Percentiles rank a stretch among this genome's conserved stretches.
phyloP scores from a whole-genome alignment of 1,140 invertebrate genomes.

The Eupeodes corollae region DNA sequence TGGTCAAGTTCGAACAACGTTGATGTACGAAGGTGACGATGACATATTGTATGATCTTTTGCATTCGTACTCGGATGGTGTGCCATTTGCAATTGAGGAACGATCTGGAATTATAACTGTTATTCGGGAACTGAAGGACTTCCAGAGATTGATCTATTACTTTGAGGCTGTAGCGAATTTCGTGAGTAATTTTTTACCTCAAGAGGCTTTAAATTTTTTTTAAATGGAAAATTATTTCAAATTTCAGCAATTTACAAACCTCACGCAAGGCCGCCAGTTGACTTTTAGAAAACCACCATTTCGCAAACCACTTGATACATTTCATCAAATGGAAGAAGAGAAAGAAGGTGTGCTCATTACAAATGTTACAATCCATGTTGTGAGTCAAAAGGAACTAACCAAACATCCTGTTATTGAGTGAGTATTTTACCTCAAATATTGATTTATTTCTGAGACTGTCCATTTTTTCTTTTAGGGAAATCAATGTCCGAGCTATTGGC shows the following conservation, averaged over 20 bases:
- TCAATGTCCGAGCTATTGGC: conserved; percentile 50
- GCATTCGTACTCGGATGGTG: conserved; percentile 70
- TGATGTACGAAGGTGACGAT: conserved; percentile 50
- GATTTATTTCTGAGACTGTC: not conserved
- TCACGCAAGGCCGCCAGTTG: conserved; percentile 5
- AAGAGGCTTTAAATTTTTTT: not conserved
- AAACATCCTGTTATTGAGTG: conserved; percentile 51
- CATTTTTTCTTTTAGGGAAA: conserved; percentile 42
- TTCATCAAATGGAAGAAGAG: conserved; percentile 18
- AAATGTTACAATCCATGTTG: conserved; percentile 72
- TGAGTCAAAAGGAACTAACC: conserved; percentile 51
- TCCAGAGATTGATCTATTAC: conserved; percentile 54
- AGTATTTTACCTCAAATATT: conserved; percentile 20
- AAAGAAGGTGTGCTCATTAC: conserved; percentile 56
- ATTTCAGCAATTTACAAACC: conserved; percentile 25
- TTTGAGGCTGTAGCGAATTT: conserved; percentile 71
- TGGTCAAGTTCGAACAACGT: conserved; percentile 65
- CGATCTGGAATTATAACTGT: conserved; percentile 78
- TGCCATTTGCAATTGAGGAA: conserved; percentile 83
- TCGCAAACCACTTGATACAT: not conserved
- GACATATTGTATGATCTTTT: conserved; percentile 64
- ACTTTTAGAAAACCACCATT: conserved; percentile 2
- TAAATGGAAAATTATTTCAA: not conserved
- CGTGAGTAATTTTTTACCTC: conserved; percentile 24
- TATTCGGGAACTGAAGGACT: conserved; percentile 60